These are phyloP conservation scores for Drosophila pseudoananassae DNA, from an alignment of 1,140 invertebrate genomes.

Conservation along the genomic window DNA sequence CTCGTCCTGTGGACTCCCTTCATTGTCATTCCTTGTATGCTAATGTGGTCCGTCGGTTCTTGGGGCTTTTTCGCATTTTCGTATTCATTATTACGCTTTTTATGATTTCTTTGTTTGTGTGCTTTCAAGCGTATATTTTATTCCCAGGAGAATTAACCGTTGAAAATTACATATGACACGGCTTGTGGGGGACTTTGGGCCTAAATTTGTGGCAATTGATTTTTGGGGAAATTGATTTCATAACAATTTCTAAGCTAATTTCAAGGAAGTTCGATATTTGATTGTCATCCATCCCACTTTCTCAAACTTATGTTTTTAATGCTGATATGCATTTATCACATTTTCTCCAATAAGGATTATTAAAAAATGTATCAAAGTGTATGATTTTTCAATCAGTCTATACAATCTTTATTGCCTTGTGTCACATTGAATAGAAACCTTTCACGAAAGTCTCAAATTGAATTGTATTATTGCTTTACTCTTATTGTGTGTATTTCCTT, in stretches of 20 bases:
- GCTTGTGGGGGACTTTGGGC: not conserved
- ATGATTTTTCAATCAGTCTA: not conserved
- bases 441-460: slow-evolving; percentile 30
- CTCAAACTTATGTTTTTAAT: no score
- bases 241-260: not conserved
- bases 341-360: not conserved
- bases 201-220: not conserved
- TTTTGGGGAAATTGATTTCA: not conserved
- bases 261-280: not conserved
- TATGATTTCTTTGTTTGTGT: slow-evolving; percentile 44
- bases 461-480: slow-evolving; percentile 29
- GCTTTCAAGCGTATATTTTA: slow-evolving; percentile 9
- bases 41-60: slow-evolving; percentile 34
- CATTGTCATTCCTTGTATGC: slow-evolving; percentile 40
- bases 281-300: no score
- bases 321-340: not conserved
- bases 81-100: slow-evolving; percentile 44
- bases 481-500: slow-evolving; percentile 16
- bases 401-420: slow-evolving; percentile 17
- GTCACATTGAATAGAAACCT: slow-evolving; percentile 34
- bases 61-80: slow-evolving; percentile 25
- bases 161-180: slow-evolving; percentile 20
- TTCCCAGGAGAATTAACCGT: slow-evolving; percentile 2
- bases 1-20: slow-evolving; percentile 11
- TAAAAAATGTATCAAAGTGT: not conserved